Conservation (phyloP, 2,113 vertebrate species). For the Acinonyx jubatus region DNA sequence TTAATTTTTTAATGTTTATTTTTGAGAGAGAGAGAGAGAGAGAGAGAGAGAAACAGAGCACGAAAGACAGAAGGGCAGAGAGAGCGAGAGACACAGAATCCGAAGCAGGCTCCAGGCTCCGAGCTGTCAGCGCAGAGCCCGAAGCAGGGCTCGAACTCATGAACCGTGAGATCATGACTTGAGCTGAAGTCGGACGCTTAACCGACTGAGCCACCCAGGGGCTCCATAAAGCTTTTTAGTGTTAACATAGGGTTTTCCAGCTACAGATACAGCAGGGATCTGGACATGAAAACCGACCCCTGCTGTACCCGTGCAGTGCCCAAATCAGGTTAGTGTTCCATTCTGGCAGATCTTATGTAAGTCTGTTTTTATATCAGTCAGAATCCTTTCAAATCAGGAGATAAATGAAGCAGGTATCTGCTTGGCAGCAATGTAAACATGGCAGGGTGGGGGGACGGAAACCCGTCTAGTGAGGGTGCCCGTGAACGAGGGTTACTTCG, state of each 20-base stretch:
- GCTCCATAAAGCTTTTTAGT: background rate
- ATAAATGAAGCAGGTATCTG: background rate
- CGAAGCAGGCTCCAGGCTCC: no score
- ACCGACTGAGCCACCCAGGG: no score
- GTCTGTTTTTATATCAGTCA: conserved; percentile 29
- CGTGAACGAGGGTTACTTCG: background rate
- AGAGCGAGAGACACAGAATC: no score
- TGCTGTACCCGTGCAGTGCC: background rate
- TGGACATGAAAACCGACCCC: background rate
- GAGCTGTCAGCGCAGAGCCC: no score
- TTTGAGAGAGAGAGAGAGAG: no score
- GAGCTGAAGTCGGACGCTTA: no score
- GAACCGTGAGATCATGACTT: no score
- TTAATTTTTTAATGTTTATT: no score
- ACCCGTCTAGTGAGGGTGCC: background rate
- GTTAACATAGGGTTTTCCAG: background rate
- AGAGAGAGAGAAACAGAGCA: no score
- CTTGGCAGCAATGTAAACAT: conserved; percentile 9
- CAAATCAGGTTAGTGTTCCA: background rate
- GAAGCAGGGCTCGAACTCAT: no score
- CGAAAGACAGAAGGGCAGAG: no score
- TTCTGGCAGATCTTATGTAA: conserved; percentile 2
- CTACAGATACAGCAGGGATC: background rate
- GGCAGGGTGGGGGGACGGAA: background rate
- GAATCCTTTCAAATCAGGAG: background rate